A percentile compares a stretch with the other conserved stretches of the same genome.
Conservation (phyloP, 1,140 invertebrate species). For the Brachionus koreanus region DNA sequence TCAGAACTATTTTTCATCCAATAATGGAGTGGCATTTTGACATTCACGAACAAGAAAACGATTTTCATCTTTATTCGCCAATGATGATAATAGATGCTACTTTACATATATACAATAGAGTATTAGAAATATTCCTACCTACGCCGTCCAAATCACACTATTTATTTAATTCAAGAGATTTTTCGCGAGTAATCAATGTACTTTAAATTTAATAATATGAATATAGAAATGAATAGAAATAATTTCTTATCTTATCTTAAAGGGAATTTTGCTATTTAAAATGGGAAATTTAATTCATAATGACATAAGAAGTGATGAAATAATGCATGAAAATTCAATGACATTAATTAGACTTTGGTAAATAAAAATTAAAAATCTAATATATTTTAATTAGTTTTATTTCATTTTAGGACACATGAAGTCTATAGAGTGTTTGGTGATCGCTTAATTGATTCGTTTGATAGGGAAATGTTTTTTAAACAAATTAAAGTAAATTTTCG, state of each 20-base stretch:
- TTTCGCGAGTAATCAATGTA: conserved; percentile 54
- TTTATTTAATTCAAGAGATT: conserved; percentile 87
- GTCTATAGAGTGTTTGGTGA: conserved; percentile 59
- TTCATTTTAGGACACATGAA: conserved; percentile 52
- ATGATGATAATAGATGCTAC: conserved; percentile 37
- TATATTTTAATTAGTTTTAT: neutral
- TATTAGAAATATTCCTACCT: conserved; percentile 65
- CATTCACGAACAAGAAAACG: neutral
- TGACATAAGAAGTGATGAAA: neutral
- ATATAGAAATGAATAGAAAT: neutral
- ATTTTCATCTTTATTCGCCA: conserved; percentile 6
- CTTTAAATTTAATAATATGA: neutral
- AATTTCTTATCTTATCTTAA: neutral
- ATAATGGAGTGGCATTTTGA: conserved; percentile 31
- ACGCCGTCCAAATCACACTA: conserved; percentile 89
- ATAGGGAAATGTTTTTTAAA: conserved; percentile 45
- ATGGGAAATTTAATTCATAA: conserved; percentile 3
- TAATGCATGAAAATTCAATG: conserved; percentile 19
- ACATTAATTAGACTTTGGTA: conserved; percentile 23
- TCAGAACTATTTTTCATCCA: conserved; percentile 24
- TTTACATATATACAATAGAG: conserved; percentile 30
- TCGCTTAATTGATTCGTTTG: conserved; percentile 54
- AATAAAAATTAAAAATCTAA: neutral
- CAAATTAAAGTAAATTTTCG: conserved; percentile 22
- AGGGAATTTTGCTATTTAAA: conserved; percentile 25